Evolutionary conservation across 1,140 invertebrate species (phyloP).

Genomic region (Mycetomoellerius zeteki): DNA sequence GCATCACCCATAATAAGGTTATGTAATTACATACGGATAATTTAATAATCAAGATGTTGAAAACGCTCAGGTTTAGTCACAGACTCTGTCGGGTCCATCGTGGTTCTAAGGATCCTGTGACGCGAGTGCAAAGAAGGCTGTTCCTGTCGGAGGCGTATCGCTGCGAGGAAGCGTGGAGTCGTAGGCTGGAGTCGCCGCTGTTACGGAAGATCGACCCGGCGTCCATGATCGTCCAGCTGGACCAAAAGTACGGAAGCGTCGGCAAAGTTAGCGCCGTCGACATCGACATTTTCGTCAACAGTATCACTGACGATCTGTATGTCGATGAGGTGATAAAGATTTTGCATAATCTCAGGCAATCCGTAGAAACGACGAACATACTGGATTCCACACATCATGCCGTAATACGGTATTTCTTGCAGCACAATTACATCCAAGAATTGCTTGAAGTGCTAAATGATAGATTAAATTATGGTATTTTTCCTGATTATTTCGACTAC

Average conservation of each 20-base stretch:
- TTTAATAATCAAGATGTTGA: slow-evolving; percentile 68
- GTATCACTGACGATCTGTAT: slow-evolving; percentile 84
- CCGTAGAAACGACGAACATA: slow-evolving; percentile 90
- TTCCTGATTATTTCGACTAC: slow-evolving; percentile 92
- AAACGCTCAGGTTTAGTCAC: slow-evolving; percentile 64
- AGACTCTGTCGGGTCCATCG: slow-evolving; percentile 58
- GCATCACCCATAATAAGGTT: background rate
- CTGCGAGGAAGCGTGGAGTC: slow-evolving; percentile 90
- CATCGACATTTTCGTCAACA: slow-evolving; percentile 92
- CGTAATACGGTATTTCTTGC: slow-evolving; percentile 90
- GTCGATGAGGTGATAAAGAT: slow-evolving; percentile 91
- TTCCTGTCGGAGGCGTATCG: slow-evolving; percentile 90
- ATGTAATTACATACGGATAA: background rate
- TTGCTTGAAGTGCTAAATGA: slow-evolving; percentile 92
- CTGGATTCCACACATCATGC: slow-evolving; percentile 94
- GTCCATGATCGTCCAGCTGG: slow-evolving; percentile 89
- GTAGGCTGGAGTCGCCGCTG: slow-evolving; percentile 88
- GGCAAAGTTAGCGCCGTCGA: slow-evolving; percentile 90
- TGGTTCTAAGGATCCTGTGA: slow-evolving; percentile 21
- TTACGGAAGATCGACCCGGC: slow-evolving; percentile 89
- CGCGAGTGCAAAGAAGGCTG: slow-evolving; percentile 73
- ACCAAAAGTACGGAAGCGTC: slow-evolving; percentile 87
- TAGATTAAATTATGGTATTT: slow-evolving; percentile 95
- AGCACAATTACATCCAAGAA: slow-evolving; percentile 88
- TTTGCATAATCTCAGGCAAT: slow-evolving; percentile 90